These are phyloP conservation scores for Pecten maximus DNA, from an alignment of 2,888 invertebrate genomes.

Conservation along the genomic window DNA sequence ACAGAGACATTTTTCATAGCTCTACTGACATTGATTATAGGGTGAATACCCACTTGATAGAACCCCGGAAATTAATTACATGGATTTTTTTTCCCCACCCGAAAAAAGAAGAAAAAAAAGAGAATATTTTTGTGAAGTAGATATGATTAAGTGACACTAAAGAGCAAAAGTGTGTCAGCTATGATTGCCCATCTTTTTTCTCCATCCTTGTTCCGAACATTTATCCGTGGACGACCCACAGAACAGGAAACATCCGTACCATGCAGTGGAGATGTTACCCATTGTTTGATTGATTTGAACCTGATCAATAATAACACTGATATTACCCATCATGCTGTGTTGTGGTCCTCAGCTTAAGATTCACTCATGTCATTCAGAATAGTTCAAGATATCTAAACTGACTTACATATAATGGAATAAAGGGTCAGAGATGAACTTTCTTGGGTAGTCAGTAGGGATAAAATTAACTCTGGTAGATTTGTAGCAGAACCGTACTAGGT, in stretches of 20 bases:
- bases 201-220: neutral
- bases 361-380: neutral
- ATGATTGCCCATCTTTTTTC: neutral
- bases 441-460: no score
- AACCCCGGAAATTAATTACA: neutral
- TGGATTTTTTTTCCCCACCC: neutral
- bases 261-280: neutral
- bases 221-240: neutral
- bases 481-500: no score
- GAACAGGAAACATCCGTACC: constrained; percentile 4
- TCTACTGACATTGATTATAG: neutral
- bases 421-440: neutral
- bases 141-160: neutral
- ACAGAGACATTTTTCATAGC: neutral
- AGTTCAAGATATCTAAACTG: neutral
- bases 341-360: neutral
- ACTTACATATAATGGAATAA: neutral
- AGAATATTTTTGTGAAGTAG: neutral
- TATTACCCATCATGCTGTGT: neutral
- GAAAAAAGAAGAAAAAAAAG: neutral
- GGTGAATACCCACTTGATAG: neutral
- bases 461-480: no score
- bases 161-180: neutral
- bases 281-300: neutral
- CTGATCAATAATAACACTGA: neutral